phyloP scores from a whole-genome alignment of 1,140 invertebrate species.

The Steinernema feltiae region DNA sequence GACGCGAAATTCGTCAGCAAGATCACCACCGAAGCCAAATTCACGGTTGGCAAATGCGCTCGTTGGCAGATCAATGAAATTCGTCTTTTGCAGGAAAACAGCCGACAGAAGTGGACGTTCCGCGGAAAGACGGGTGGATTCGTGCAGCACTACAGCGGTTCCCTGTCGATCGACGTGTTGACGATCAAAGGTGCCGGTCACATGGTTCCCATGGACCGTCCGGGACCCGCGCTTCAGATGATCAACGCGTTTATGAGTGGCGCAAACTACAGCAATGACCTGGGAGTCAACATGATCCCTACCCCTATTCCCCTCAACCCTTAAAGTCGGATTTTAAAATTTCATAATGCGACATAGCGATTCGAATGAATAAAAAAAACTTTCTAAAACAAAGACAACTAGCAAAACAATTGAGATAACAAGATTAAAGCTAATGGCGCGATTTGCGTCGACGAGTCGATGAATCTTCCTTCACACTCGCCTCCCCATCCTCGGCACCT shows the following conservation, averaged over 20 bases:
- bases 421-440: no score
- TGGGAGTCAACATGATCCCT: neutral
- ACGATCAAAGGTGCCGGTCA: conserved; percentile 57
- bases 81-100: neutral
- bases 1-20: conserved; percentile 61
- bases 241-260: conserved; percentile 48
- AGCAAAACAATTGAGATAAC: no score
- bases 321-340: no score
- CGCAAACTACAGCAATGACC: neutral
- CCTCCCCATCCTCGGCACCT: no score
- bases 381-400: no score
- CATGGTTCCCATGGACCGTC: conserved; percentile 63
- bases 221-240: conserved; percentile 59
- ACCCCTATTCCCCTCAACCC: neutral
- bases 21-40: neutral
- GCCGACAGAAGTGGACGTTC: conserved; percentile 18
- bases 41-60: no score
- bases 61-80: no score
- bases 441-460: no score
- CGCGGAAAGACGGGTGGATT: conserved; percentile 31
- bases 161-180: conserved; percentile 29
- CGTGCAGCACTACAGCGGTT: conserved; percentile 17
- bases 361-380: no score
- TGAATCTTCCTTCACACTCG: no score
- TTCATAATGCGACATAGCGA: no score